Conservation (phyloP, 2,888 invertebrate species). For the Clepsis dumicolana region DNA sequence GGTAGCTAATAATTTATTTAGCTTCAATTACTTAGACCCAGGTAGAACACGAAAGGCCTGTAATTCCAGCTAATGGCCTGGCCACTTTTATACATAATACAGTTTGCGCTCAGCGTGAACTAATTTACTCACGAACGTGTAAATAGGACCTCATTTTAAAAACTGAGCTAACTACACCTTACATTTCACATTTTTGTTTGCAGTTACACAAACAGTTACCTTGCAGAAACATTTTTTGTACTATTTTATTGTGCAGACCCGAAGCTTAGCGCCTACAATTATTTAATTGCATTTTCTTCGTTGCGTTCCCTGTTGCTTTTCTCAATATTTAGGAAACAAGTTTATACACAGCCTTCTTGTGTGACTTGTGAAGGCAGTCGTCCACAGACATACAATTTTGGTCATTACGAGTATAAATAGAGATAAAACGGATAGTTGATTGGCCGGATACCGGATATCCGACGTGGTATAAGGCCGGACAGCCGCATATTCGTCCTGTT, state of each 20-base stretch:
- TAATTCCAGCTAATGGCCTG: conserved; percentile 19
- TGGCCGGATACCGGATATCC: too few species aligned
- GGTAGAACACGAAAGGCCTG: conserved; percentile 18
- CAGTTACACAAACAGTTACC: too few species aligned
- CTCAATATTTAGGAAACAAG: too few species aligned
- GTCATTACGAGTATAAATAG: too few species aligned
- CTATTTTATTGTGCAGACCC: too few species aligned
- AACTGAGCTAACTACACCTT: conserved; percentile 3
- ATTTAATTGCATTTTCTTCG: conserved; percentile 21
- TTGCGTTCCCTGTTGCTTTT: neutral
- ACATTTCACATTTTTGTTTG: conserved; percentile 16
- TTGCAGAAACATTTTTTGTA: conserved; percentile 13
- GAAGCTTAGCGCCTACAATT: conserved; percentile 28
- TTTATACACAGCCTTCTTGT: too few species aligned
- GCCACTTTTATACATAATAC: conserved; percentile 9
- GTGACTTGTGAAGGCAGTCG: too few species aligned
- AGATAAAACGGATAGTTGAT: too few species aligned
- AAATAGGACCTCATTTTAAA: conserved; percentile 24
- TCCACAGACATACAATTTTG: too few species aligned
- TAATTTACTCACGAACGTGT: conserved; percentile 25
- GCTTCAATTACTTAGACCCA: neutral
- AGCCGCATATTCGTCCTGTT: too few species aligned
- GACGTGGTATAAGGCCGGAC: too few species aligned
- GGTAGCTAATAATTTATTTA: neutral
- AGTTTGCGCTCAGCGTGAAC: neutral